phyloP scores from a whole-genome alignment of 2,797 vertebrate species.

The Acipenser oxyrinchus region DNA sequence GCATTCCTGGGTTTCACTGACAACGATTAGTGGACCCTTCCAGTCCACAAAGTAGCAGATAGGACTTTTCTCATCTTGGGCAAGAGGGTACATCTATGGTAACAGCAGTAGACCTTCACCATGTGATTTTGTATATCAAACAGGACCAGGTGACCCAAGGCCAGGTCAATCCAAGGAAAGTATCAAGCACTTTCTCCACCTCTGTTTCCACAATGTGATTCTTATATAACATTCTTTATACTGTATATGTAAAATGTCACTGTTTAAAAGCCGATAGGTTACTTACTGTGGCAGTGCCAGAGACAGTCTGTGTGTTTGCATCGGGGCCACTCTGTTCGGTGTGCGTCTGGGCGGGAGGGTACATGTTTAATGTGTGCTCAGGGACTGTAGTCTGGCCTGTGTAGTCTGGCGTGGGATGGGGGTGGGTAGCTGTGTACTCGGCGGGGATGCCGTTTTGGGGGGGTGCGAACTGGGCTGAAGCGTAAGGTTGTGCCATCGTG shows the following conservation, averaged over 20 bases:
- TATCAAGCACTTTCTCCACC: too few species aligned
- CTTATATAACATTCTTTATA: too few species aligned
- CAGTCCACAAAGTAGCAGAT: too few species aligned
- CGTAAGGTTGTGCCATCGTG: conserved; percentile 91
- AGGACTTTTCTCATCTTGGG: too few species aligned
- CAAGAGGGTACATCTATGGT: too few species aligned
- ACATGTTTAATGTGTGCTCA: conserved; percentile 89
- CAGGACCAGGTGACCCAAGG: too few species aligned
- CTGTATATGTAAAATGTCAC: background rate
- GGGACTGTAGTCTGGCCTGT: conserved; percentile 76
- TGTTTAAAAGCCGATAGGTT: conserved; percentile 1
- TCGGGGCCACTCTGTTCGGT: conserved; percentile 75
- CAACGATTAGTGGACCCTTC: too few species aligned
- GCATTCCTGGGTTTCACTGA: too few species aligned
- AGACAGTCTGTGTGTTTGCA: conserved; percentile 76
- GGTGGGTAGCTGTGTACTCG: conserved; percentile 81
- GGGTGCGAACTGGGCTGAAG: conserved; percentile 81
- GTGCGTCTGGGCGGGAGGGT: conserved; percentile 82
- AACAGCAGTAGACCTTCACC: too few species aligned
- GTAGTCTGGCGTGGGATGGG: conserved; percentile 80
- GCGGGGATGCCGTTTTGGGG: conserved; percentile 83
- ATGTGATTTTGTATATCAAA: too few species aligned
- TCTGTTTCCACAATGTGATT: too few species aligned
- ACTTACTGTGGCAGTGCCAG: conserved; percentile 94
- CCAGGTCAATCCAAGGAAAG: too few species aligned